Evolutionary conservation across 2,888 invertebrate genomes (phyloP).

Genomic region (Mythimna impura): DNA sequence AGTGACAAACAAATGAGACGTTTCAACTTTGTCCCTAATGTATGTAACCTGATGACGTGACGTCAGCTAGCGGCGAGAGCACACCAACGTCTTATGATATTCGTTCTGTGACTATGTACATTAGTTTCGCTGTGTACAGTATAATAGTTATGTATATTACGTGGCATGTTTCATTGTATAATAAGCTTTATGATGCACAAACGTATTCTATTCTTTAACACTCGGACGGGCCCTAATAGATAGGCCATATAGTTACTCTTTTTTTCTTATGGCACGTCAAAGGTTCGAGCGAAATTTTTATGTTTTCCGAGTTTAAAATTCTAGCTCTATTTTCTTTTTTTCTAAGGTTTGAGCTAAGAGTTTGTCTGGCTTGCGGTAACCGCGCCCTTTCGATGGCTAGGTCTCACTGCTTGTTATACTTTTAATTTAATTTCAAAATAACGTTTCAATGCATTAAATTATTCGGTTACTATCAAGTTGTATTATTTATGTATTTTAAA

Average conservation of each 20-base stretch:
- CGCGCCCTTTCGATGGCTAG: background rate
- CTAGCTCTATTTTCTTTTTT: slow-evolving; percentile 15
- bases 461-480: slow-evolving; percentile 71
- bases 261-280: slow-evolving; percentile 9
- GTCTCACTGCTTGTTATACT: slow-evolving; percentile 47
- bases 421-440: slow-evolving; percentile 61
- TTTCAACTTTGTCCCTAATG: background rate
- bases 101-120: slow-evolving; percentile 75
- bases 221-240: slow-evolving; percentile 47
- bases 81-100: slow-evolving; percentile 68
- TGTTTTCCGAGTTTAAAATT: slow-evolving; percentile 12
- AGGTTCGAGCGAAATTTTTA: background rate
- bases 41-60: slow-evolving; percentile 29
- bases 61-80: slow-evolving; percentile 34
- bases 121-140: slow-evolving; percentile 81
- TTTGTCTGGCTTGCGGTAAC: slow-evolving; percentile 1
- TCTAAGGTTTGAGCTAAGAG: slow-evolving; percentile 1
- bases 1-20: background rate
- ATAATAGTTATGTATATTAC: slow-evolving; percentile 77
- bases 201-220: slow-evolving; percentile 68
- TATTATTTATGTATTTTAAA: slow-evolving; percentile 81
- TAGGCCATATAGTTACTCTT: slow-evolving; percentile 8
- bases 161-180: slow-evolving; percentile 82
- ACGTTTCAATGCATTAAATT: slow-evolving; percentile 72
- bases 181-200: slow-evolving; percentile 82